Conservation (phyloP, 2,797 vertebrate species). For the Rhinichthys osculus region DNA sequence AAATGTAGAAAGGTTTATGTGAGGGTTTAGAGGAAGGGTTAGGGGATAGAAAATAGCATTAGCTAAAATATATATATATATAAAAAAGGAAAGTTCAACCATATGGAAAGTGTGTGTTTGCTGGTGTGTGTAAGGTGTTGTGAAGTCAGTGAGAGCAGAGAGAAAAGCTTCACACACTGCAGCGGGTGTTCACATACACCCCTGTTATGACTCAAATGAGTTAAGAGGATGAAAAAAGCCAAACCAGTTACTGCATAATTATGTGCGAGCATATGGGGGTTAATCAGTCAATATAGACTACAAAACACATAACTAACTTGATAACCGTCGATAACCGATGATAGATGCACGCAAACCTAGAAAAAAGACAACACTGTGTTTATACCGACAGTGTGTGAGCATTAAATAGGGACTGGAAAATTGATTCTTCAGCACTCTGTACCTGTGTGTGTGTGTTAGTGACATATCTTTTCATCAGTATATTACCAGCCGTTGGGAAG, state of each 20-base stretch:
- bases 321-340: conserved; percentile 90
- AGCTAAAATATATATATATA: not conserved
- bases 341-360: conserved; percentile 87
- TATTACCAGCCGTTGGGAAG: conserved; percentile 96
- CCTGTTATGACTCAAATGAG: conserved; percentile 9
- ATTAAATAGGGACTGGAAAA: conserved; percentile 20
- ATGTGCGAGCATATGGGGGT: not conserved
- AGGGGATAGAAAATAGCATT: not conserved
- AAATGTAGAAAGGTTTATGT: not conserved
- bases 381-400: conserved; percentile 3
- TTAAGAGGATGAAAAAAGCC: conserved; percentile 29
- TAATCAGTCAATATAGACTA: conserved; percentile 24
- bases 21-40: conserved; percentile 6
- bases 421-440: conserved; percentile 18
- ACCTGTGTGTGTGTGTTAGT: conserved; percentile 21
- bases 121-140: not conserved
- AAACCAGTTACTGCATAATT: conserved; percentile 22
- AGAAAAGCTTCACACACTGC: not conserved
- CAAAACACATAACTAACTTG: conserved; percentile 84
- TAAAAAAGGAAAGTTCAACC: not conserved
- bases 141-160: not conserved
- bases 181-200: not conserved
- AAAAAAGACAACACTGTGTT: conserved; percentile 41
- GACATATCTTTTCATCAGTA: conserved; percentile 24
- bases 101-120: conserved; percentile 10